Percentiles rank a stretch among this genome's conserved stretches.
Evolutionary conservation across 2,888 invertebrate genomes (phyloP).

Genomic region (Eustalomyia histrio): DNA sequence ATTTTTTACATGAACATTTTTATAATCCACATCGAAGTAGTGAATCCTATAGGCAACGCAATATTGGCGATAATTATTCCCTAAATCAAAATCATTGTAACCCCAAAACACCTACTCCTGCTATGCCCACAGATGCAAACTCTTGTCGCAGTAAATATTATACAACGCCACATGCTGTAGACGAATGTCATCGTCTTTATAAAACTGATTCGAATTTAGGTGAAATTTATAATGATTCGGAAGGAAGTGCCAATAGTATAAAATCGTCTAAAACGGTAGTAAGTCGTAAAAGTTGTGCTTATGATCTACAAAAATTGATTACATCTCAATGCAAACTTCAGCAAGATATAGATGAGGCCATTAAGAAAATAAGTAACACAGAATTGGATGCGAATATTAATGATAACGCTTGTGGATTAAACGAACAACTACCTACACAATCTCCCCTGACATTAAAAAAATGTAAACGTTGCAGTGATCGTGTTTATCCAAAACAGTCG

Average conservation of each 20-base stretch:
- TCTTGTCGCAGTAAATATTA: slow-evolving; percentile 19
- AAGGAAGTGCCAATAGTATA: slow-evolving; percentile 59
- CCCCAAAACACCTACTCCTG: not conserved
- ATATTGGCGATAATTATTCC: slow-evolving; percentile 8
- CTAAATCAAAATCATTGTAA: not conserved
- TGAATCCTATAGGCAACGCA: slow-evolving; percentile 42
- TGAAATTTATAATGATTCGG: slow-evolving; percentile 45
- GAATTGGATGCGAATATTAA: slow-evolving; percentile 34
- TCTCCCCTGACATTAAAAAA: not conserved
- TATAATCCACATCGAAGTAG: not conserved
- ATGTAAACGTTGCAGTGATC: slow-evolving; percentile 61
- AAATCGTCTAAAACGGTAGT: slow-evolving; percentile 66
- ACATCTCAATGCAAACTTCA: slow-evolving; percentile 70
- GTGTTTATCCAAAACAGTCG: slow-evolving; percentile 24
- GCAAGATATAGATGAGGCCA: slow-evolving; percentile 63
- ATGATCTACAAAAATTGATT: slow-evolving; percentile 68
- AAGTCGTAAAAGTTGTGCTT: slow-evolving; percentile 68
- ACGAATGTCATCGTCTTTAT: slow-evolving; percentile 28
- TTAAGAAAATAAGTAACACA: slow-evolving; percentile 61
- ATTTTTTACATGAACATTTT: slow-evolving; percentile 38
- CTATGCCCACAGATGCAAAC: not conserved
- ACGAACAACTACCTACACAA: slow-evolving; percentile 21
- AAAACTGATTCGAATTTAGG: slow-evolving; percentile 63
- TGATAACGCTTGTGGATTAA: slow-evolving; percentile 13
- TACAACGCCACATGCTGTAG: not conserved